phyloP scores from a whole-genome alignment of 2,113 vertebrate species.

The Bubalus kerabau region DNA sequence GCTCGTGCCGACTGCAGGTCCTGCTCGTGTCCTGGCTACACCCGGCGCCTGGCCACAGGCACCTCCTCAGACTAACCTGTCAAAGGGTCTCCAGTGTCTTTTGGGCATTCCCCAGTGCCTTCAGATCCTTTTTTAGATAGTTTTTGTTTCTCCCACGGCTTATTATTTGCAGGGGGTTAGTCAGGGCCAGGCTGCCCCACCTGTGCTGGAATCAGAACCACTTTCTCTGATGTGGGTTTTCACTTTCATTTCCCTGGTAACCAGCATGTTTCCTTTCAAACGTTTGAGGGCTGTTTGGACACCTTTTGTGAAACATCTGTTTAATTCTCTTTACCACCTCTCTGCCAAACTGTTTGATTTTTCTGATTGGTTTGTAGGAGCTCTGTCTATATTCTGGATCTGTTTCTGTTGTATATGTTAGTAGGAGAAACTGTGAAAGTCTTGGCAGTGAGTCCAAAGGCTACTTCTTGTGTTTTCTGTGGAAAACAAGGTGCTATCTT shows the following conservation, averaged over 20 bases:
- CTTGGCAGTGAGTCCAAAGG: neutral
- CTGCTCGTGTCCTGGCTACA: neutral
- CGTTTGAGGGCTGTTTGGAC: neutral
- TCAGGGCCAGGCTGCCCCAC: too few species aligned
- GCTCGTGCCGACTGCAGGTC: accelerated
- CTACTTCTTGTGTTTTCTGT: neutral
- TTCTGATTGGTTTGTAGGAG: neutral
- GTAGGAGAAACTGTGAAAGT: neutral
- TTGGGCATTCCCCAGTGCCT: neutral
- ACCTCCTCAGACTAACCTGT: neutral
- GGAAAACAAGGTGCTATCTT: neutral
- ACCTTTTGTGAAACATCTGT: neutral
- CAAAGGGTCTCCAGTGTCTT: too few species aligned
- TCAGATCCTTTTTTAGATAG: neutral
- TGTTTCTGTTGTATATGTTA: too few species aligned
- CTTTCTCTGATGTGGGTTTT: neutral
- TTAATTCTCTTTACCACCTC: neutral
- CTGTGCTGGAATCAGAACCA: neutral
- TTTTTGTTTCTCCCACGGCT: neutral
- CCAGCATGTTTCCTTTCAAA: neutral
- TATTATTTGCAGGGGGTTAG: neutral
- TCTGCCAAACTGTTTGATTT: neutral
- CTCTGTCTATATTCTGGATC: accelerated
- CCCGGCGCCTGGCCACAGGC: neutral
- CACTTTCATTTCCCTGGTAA: too few species aligned